These are phyloP conservation scores for Oreochromis tanganicae DNA, from an alignment of 2,113 vertebrate genomes.

Conservation along the genomic window DNA sequence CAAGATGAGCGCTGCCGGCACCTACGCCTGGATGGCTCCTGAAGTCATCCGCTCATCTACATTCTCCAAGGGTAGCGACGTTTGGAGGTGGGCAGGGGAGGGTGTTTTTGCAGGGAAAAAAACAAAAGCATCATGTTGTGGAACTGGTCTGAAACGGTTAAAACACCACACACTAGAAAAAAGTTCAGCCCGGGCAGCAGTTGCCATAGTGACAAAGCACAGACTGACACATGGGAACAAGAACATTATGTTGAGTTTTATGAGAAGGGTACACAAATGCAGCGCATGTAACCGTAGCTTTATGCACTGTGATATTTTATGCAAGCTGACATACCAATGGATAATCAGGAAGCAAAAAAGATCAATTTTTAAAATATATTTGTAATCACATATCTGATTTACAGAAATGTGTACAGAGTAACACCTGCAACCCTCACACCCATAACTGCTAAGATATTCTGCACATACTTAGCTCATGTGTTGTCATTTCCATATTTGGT, in stretches of 20 bases:
- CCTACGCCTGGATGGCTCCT: slow-evolving; percentile 97
- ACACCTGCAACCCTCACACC: neutral
- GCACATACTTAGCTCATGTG: neutral
- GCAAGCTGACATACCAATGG: neutral
- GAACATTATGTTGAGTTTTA: neutral
- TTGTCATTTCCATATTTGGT: neutral
- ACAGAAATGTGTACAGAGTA: neutral
- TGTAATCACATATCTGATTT: neutral
- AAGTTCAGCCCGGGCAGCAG: neutral
- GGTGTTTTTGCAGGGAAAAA: neutral
- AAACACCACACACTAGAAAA: neutral
- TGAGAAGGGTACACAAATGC: neutral
- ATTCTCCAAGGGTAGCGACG: slow-evolving; percentile 97
- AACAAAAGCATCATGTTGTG: neutral
- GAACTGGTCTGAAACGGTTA: neutral
- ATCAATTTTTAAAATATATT: neutral
- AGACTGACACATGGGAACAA: neutral
- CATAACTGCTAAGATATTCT: neutral
- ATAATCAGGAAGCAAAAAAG: neutral
- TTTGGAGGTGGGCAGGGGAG: slow-evolving; percentile 86
- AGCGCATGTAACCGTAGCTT: neutral
- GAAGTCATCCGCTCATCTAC: slow-evolving; percentile 96
- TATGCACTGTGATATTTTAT: neutral
- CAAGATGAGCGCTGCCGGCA: slow-evolving; percentile 96
- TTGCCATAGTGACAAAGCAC: slow-evolving; percentile 18